Evolutionary conservation across 2,113 vertebrate genomes (phyloP).

Genomic region (Aegypius monachus): DNA sequence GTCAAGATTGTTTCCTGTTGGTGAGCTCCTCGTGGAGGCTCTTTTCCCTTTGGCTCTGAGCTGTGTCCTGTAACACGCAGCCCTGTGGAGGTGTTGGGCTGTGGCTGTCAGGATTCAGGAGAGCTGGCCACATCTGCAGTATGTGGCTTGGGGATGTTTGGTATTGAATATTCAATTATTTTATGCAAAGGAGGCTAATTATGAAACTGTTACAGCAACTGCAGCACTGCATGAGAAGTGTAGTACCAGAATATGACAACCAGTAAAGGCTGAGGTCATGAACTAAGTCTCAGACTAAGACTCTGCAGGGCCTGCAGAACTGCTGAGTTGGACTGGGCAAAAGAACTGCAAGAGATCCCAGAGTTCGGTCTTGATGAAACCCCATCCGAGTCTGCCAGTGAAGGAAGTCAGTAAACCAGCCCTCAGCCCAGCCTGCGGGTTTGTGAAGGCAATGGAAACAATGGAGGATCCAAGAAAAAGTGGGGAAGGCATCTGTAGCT

Average conservation of each 20-base stretch:
- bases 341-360: not conserved
- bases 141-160: not conserved
- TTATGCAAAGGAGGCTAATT: not conserved
- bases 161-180: not conserved
- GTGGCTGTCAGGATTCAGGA: not conserved
- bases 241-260: not conserved
- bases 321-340: not conserved
- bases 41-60: not conserved
- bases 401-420: not conserved
- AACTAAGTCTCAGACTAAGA: not conserved
- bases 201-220: not conserved
- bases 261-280: not conserved
- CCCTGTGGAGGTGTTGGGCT: not conserved
- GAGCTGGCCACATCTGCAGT: not conserved
- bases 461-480: not conserved
- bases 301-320: not conserved
- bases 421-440: not conserved
- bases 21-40: not conserved
- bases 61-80: not conserved
- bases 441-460: not conserved
- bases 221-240: not conserved
- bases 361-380: not conserved
- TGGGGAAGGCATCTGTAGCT: not conserved
- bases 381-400: not conserved
- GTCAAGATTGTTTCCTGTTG: not conserved